Conservation (phyloP, 2,113 vertebrate genomes). For the Vireo altiloquus region DNA sequence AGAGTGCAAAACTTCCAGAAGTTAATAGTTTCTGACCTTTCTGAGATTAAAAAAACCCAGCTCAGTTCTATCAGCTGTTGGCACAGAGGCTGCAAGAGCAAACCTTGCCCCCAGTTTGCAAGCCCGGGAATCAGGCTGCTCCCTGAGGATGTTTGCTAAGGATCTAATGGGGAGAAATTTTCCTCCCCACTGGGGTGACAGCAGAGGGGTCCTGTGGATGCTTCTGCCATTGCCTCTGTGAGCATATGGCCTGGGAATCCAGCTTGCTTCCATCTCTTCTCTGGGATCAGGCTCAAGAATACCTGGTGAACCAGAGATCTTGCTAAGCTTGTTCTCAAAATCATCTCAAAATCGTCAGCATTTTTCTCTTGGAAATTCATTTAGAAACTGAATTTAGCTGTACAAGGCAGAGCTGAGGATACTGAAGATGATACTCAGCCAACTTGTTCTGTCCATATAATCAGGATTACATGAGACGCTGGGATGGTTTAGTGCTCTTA, state of each 20-base stretch:
- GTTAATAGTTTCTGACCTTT: conserved; percentile 57
- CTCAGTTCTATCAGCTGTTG: conserved; percentile 6
- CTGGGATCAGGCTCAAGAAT: background rate
- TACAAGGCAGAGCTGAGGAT: background rate
- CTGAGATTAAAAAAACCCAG: background rate
- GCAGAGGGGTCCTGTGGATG: background rate
- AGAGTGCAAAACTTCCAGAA: conserved; percentile 17
- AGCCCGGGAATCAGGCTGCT: background rate
- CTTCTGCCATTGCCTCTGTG: background rate
- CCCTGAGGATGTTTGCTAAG: background rate
- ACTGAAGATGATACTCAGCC: background rate
- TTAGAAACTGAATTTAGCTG: background rate
- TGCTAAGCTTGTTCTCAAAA: background rate
- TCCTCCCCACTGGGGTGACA: background rate
- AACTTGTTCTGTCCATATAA: background rate
- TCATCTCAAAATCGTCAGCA: background rate
- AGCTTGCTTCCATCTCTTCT: background rate
- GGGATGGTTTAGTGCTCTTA: background rate
- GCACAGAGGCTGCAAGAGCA: background rate
- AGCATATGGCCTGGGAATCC: background rate
- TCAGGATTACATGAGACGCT: background rate
- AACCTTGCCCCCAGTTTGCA: background rate
- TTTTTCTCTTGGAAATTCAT: background rate
- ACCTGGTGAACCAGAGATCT: background rate
- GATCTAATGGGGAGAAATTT: background rate